Evolutionary conservation across 2,797 vertebrate species (phyloP).

Genomic region (Odontamblyopus rebecca): DNA sequence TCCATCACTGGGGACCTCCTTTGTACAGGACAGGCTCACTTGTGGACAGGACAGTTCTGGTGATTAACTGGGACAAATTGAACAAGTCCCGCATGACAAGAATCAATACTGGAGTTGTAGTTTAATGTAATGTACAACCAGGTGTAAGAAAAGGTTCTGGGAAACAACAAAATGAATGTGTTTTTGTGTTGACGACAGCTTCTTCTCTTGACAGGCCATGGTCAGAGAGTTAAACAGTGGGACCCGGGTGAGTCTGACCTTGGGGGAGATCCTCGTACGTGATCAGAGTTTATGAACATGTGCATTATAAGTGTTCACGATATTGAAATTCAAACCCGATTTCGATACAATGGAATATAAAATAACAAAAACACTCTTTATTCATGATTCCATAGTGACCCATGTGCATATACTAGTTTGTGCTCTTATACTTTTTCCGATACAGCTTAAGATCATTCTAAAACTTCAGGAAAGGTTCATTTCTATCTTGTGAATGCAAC

Average conservation of each 20-base stretch:
- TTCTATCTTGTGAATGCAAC: too few species aligned
- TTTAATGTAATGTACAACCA: background rate
- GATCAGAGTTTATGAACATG: background rate
- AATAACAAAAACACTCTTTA: too few species aligned
- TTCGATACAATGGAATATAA: too few species aligned
- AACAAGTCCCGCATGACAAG: slow-evolving; percentile 1
- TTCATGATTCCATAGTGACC: too few species aligned
- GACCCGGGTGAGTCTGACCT: slow-evolving; percentile 27
- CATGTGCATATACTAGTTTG: too few species aligned
- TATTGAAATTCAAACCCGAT: too few species aligned
- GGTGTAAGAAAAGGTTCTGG: slow-evolving; percentile 3
- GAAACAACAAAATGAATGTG: background rate
- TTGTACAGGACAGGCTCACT: background rate
- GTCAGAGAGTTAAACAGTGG: slow-evolving; percentile 8
- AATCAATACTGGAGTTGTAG: slow-evolving; percentile 20
- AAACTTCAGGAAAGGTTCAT: too few species aligned
- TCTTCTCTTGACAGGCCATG: background rate
- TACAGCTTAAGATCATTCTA: too few species aligned
- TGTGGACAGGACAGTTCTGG: background rate
- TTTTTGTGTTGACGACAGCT: background rate
- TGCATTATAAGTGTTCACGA: too few species aligned
- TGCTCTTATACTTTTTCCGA: too few species aligned
- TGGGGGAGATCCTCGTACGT: slow-evolving; percentile 21
- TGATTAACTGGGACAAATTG: slow-evolving; percentile 22
- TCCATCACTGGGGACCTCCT: background rate